Percentiles rank a stretch among this genome's conserved stretches.
Conservation (phyloP, 35 echinoderm and acorn worm genomes). For the Heliocidaris erythrogramma region DNA sequence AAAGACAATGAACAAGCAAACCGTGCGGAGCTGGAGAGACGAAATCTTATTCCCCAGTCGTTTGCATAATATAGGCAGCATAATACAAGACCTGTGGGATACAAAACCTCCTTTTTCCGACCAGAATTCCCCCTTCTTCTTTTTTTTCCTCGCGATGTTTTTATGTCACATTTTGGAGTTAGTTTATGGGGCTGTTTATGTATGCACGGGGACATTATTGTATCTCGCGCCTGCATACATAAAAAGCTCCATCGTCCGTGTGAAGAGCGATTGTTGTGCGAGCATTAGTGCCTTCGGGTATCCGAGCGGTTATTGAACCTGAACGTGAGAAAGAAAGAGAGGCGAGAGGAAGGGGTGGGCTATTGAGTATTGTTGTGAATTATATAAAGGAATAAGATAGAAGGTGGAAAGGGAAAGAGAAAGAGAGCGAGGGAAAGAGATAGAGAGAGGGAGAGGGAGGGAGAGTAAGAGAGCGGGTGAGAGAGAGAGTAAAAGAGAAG, state of each 20-base stretch:
- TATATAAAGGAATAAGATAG: background rate
- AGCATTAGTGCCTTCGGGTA: background rate
- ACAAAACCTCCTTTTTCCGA: background rate
- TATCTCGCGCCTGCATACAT: background rate
- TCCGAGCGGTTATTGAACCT: background rate
- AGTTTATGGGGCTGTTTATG: background rate
- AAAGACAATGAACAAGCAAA: background rate
- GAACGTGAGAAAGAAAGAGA: background rate
- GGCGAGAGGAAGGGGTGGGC: background rate
- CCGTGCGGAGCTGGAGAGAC: background rate
- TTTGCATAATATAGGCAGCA: background rate
- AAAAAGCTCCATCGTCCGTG: background rate
- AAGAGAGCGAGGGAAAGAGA: background rate
- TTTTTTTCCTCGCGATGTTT: background rate
- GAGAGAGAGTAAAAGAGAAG: background rate
- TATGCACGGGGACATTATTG: background rate
- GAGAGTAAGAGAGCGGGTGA: background rate
- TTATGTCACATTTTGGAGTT: background rate
- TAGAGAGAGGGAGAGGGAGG: background rate
- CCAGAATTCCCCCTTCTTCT: background rate
- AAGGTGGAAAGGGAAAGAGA: background rate
- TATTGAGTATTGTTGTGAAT: background rate
- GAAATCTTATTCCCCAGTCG: background rate
- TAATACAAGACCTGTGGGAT: background rate
- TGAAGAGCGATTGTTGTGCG: background rate